Evolutionary conservation across 2,888 invertebrate genomes (phyloP).

Genomic region (Ditylenchus weischeri): DNA sequence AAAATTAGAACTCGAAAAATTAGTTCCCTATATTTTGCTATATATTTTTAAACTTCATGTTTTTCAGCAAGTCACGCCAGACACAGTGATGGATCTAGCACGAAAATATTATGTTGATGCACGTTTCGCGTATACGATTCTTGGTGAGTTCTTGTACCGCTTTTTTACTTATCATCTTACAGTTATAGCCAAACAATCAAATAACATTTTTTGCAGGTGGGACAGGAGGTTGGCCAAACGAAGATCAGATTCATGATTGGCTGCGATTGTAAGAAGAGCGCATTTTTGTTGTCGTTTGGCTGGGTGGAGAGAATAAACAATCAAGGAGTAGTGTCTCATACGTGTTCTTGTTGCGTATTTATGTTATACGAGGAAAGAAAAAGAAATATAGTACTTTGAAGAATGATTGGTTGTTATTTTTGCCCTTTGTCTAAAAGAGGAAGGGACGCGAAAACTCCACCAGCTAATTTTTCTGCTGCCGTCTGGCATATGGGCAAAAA

Average conservation of each 20-base stretch:
- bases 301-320: background rate
- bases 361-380: background rate
- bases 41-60: background rate
- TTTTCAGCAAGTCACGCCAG: conserved; percentile 45
- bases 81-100: conserved; percentile 43
- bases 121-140: conserved; percentile 43
- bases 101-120: conserved; percentile 40
- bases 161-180: conserved; percentile 9
- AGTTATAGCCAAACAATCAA: background rate
- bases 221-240: background rate
- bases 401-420: background rate
- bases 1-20: background rate
- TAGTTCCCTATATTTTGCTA: too few species aligned
- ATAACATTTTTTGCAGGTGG: conserved; percentile 7
- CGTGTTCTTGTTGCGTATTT: background rate
- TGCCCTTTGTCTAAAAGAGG: background rate
- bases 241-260: conserved; percentile 8
- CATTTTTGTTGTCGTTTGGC: background rate
- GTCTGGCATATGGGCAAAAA: too few species aligned
- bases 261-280: background rate
- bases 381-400: background rate
- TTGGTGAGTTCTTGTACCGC: conserved; percentile 34
- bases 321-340: background rate
- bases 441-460: too few species aligned
- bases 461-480: too few species aligned